Evolutionary conservation across 2,888 invertebrate genomes (phyloP), one percentile per base, ranked within the genome.

Genomic region (Agrilus biguttatus): DNA sequence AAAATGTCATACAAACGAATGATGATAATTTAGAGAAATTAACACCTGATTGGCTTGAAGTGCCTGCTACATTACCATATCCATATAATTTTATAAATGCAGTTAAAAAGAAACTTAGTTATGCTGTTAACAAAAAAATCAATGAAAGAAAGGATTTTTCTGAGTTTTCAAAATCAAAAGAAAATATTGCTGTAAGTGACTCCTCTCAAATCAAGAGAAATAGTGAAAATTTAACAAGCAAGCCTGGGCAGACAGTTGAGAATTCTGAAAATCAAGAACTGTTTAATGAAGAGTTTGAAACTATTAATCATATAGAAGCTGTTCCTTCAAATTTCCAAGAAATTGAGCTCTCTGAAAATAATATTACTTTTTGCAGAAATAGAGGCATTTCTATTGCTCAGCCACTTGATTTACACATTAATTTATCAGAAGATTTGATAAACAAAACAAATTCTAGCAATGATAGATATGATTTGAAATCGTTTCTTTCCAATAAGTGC

Each of bases 71-170:
- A 5, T 60, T 68, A 49, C 65, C 71, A 6, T 70, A 72, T 63
- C 75, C 77, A 13, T 75, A 74, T 50, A 76, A 75, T 53, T 75
- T 78, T 53, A 73, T 77, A 36, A 72, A 67, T 54, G 76, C 73
- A 37, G 73, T 75, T 8, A 72, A 74, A 50, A 65, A 70, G 47
- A 79, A 80, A 53, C 57, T 77, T 8, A 59, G 63, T 43, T 48
- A 55, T 36, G 58, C 55, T 6, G 45, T 56, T 19, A 57, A 53
- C 45, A 28, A 28, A 28, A 33, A 6, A n/a, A 33, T 12, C 14
- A 39, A 33, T 23, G 36, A 38, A 32, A 39, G 35, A 36, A 35
- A 5, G 35, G 40, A 40, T 21, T 21, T 21, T 21, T 21, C 28
- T 10, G 28, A 28, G 28, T 35, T 23, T 36, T 46, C n/a, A 42